Base-by-base conservation (phyloP, 2,888 invertebrate genomes). In the Harmothoe impar region DNA sequence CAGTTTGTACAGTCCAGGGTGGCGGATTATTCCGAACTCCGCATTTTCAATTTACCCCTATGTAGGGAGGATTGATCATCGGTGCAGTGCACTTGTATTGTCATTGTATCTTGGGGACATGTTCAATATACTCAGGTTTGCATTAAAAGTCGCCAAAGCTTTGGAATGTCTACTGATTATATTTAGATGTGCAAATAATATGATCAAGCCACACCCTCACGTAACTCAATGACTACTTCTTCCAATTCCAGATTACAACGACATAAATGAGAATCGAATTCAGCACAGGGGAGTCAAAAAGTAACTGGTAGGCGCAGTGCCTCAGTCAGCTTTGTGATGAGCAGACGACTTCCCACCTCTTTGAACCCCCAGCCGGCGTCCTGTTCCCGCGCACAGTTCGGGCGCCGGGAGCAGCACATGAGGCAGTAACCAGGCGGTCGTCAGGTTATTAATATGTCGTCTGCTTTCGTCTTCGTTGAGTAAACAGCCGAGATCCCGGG, bases 401-500 rank as follows among this genome's bases (percentile, higher is more conserved):
- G 20, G 62, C 23, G 62, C 20, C 15, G 62, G 15, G n/a, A 62
- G 7, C 62, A n/a, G 12, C 15, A 43, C 62, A n/a, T 5, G 62
- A 62, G n/a, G 62, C 62, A 62, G 62, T 62, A 62, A 62, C 62
- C 29, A 72, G 72, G 72, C 25, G 72, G 72, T 25, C 31, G 72
- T 29, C n/a, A 25, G 72, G 31, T 72, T 72, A 29, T 72, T 72
- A 72, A 72, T 72, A 72, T 72, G 72, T 29, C 72, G 29, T 72
- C 72, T 72, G 72, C 25, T 72, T 29, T 43, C 20, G 72, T 72
- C 29, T 0, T 15, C 23, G 81, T 33, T 81, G 81, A 81, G 81
- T 81, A 81, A 81, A 43, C 23, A 17, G 17, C n/a, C 12, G 81
- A 35, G 81, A 81, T 81, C 81, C 81, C 81, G 35, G n/a, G 43